Conservation (phyloP, 2,113 vertebrate genomes). For the Sphyrna mokarran region DNA sequence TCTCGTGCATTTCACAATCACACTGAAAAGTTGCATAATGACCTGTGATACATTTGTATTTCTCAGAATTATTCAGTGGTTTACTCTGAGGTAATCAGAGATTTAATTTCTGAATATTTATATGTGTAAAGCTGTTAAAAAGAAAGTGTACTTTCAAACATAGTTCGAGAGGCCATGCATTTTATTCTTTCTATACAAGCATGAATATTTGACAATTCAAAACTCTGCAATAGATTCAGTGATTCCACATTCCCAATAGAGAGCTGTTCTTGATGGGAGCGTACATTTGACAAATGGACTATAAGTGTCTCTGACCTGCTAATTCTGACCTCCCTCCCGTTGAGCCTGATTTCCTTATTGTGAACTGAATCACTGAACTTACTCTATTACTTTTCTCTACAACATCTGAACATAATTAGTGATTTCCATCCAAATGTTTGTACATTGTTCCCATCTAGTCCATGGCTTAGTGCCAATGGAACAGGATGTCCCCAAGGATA, state of each 20-base stretch:
- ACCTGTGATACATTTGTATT: not conserved
- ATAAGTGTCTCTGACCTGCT: not conserved
- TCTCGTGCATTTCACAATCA: not conserved
- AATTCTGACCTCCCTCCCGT: not conserved
- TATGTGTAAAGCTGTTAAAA: not conserved
- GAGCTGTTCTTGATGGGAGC: not conserved
- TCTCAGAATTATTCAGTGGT: not conserved
- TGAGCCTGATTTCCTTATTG: not conserved
- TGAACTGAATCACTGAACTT: not conserved
- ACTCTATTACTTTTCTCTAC: not conserved
- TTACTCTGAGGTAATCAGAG: not conserved
- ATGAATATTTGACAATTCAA: not conserved
- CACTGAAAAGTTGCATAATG: not conserved
- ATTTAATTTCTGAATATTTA: not conserved
- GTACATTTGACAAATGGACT: not conserved
- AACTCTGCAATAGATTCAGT: not conserved
- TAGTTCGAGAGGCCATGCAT: not conserved
- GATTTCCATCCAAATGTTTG: conserved; percentile 7
- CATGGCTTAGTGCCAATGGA: not conserved
- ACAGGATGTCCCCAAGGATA: not conserved
- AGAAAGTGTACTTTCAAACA: not conserved
- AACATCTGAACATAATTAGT: conserved; percentile 27
- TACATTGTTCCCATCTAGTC: not conserved
- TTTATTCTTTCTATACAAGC: not conserved
- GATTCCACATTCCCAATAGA: not conserved